Percentiles rank a stretch among this genome's conserved stretches.
These are phyloP conservation scores for Eumeta japonica DNA, from an alignment of 1,140 invertebrate genomes.

Conservation along the genomic window DNA sequence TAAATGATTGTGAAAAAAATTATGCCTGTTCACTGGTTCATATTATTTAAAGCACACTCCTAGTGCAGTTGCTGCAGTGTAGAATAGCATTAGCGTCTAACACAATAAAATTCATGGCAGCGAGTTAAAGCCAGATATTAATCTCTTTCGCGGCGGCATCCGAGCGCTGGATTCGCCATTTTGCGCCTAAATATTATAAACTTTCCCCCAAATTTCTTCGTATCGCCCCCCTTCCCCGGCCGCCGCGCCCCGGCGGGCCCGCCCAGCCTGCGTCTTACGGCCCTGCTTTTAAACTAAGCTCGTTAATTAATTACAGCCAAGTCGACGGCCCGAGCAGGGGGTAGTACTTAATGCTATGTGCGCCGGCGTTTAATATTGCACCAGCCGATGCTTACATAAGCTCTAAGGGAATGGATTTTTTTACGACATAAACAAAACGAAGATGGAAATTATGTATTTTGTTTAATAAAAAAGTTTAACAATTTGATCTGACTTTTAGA, in stretches of 20 bases:
- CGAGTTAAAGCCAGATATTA: constrained; percentile 55
- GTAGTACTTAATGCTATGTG: constrained; percentile 47
- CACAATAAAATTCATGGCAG: constrained; percentile 47
- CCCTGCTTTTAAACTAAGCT: constrained; percentile 58
- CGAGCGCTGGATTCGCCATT: constrained; percentile 56
- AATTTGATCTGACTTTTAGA: too few relatives aligned
- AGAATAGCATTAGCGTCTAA: constrained; percentile 45
- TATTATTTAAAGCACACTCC: too few relatives aligned
- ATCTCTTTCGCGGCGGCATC: constrained; percentile 43
- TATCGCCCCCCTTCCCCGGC: constrained; percentile 29
- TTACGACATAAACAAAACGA: too few relatives aligned
- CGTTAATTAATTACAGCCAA: constrained; percentile 58
- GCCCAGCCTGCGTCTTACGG: constrained; percentile 48
- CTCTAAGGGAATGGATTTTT: too few relatives aligned
- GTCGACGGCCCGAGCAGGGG: constrained; percentile 44
- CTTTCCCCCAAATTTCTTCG: constrained; percentile 55
- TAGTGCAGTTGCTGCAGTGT: too few relatives aligned
- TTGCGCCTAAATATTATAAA: constrained; percentile 59
- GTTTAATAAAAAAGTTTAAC: too few relatives aligned
- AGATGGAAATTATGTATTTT: too few relatives aligned
- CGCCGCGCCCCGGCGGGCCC: constrained; percentile 23
- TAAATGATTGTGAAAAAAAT: too few relatives aligned
- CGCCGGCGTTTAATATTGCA: constrained; percentile 47
- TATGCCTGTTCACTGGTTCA: too few relatives aligned
- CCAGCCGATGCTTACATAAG: too few relatives aligned